phyloP scores from a whole-genome alignment of 2,113 vertebrate species.

The Cardinalis cardinalis region DNA sequence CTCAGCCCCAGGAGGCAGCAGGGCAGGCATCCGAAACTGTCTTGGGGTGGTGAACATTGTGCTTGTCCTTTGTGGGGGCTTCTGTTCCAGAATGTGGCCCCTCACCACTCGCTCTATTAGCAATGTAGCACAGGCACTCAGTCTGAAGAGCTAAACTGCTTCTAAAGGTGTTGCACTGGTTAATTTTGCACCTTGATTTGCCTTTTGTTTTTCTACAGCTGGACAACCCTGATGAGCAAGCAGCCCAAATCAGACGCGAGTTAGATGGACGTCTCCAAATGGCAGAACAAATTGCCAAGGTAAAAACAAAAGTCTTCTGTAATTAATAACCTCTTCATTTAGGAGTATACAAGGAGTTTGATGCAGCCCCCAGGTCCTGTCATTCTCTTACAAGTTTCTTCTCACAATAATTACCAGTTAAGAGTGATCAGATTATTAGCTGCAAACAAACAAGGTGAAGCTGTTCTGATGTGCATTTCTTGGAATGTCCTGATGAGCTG shows the following conservation, averaged over 20 bases:
- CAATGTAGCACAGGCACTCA: background rate
- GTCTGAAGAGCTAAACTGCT: background rate
- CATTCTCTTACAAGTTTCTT: background rate
- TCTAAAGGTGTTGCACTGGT: background rate
- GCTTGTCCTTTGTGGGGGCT: background rate
- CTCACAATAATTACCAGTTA: background rate
- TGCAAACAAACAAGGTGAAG: background rate
- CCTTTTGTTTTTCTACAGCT: slow-evolving; percentile 77
- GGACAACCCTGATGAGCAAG: slow-evolving; percentile 97
- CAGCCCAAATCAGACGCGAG: slow-evolving; percentile 95
- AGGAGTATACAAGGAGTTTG: background rate
- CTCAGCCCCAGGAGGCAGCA: background rate
- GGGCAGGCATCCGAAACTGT: background rate
- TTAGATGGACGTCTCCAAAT: slow-evolving; percentile 96
- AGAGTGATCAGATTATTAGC: background rate
- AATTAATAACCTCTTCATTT: background rate
- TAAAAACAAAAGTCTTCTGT: slow-evolving; percentile 72
- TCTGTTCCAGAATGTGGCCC: background rate
- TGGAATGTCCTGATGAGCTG: background rate
- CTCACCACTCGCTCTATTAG: background rate
- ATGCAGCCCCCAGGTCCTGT: background rate
- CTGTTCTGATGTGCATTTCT: background rate
- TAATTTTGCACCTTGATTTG: background rate
- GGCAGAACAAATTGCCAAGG: slow-evolving; percentile 96
- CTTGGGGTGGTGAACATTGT: background rate